Conservation (phyloP, 2,888 invertebrate species). For the Limnephilus rhombicus region DNA sequence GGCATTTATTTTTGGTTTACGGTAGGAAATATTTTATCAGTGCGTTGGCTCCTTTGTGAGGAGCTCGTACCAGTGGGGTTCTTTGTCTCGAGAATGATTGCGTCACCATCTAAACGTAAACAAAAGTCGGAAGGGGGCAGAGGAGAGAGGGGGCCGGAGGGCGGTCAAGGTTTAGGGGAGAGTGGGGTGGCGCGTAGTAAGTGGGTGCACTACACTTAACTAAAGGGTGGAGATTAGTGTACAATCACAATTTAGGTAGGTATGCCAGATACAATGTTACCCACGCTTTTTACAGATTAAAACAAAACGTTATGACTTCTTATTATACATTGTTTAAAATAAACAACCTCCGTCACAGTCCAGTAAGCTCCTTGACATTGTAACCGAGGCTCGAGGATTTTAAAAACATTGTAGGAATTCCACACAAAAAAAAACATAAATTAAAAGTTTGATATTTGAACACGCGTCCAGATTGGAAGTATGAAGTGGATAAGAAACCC, state of each 20-base stretch:
- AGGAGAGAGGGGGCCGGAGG: neutral
- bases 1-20: neutral
- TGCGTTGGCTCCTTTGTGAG: conserved; percentile 19
- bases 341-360: no score
- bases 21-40: conserved; percentile 39
- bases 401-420: neutral
- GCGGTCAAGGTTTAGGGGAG: conserved; percentile 24
- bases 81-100: conserved; percentile 37
- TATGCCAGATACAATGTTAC: no score
- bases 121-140: conserved; percentile 26
- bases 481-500: no score
- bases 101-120: conserved; percentile 48
- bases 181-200: conserved; percentile 20
- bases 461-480: no score
- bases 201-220: conserved; percentile 4
- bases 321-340: neutral
- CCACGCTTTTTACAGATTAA: neutral
- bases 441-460: no score
- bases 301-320: neutral
- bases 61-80: neutral
- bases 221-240: neutral
- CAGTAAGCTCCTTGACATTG: neutral
- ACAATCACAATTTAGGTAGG: neutral
- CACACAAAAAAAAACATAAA: no score
- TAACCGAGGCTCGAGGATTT: neutral